Evolutionary conservation across 2,113 vertebrate species (phyloP), one percentile per base, ranked within the genome.

Genomic region (Eretmochelys imbricata): DNA sequence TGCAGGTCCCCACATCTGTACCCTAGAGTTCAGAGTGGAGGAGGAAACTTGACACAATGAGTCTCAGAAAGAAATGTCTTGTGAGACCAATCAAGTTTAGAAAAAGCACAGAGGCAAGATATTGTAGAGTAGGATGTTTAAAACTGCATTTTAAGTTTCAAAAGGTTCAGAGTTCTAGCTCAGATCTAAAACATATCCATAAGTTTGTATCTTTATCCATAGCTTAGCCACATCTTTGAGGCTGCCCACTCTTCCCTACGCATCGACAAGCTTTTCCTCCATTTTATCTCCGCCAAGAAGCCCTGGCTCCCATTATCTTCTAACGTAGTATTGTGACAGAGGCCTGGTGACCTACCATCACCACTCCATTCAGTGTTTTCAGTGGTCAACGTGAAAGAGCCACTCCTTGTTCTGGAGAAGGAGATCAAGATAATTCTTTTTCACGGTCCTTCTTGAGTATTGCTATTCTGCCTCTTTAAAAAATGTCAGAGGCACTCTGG

Each of bases 341-440:
- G 1, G 1, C 50, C 3, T 4, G 0, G 6, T 2, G 0, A 48
- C 81, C 31, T 69, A 2, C 11, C 24, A 51, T 5, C 1, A 46
- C 25, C 76, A 27, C 57, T 12, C 27, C 24, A 59, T 57, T 57
- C 55, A 57, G 25, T 27, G 25, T 11, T 5, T 4, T 13, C 5
- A 92, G 10, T 8, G 27, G 51, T 29, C 29, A 80, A 20, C 7
- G 50, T 53, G 35, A 80, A 80, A 31, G 10, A 53, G 22, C 10
- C 27, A 62, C 35, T 38, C 20, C 48, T 24, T 88, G 22, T 50
- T n/a, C 55, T 80, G 55, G n/a, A 87, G 8, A n/a, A 55, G 29
- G 46, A 25, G 24, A 72, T 25, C 49, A 49, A 84, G 65, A 53
- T 25, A 12, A 50, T n/a, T 49, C n/a, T 20, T 57, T 82, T 83